Percentiles rank a stretch among this genome's conserved stretches.
Conservation (phyloP, 2,797 vertebrate genomes). For the Furcifer pardalis region DNA sequence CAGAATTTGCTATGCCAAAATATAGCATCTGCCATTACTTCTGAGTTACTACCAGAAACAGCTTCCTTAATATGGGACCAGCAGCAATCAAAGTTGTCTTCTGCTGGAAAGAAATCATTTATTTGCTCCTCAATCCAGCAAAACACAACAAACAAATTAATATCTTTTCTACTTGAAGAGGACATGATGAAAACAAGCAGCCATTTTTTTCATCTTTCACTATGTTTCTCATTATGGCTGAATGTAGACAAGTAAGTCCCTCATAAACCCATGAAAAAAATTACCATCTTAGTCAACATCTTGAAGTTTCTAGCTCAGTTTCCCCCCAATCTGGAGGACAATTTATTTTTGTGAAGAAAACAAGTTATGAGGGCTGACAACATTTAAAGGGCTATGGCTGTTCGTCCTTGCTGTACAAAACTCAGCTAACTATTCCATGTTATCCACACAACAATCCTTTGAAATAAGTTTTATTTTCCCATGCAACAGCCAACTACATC, state of each 20-base stretch:
- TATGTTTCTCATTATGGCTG: not conserved
- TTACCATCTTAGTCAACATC: not conserved
- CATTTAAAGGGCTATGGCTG: not conserved
- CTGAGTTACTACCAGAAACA: not conserved
- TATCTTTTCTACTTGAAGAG: not conserved
- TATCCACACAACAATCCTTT: not conserved
- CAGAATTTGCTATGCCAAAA: constrained; percentile 29
- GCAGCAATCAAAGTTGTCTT: not conserved
- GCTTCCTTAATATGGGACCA: not conserved
- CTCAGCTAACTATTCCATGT: not conserved
- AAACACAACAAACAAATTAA: too few species aligned
- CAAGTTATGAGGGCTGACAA: not conserved
- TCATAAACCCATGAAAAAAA: not conserved
- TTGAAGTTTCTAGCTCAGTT: too few species aligned
- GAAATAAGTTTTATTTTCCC: not conserved
- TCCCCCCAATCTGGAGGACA: not conserved
- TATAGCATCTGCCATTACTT: constrained; percentile 14
- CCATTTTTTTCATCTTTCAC: not conserved
- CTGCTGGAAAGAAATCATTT: not conserved
- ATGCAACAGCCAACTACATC: not conserved
- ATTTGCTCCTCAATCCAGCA: not conserved
- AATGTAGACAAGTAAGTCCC: not conserved
- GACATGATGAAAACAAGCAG: not conserved
- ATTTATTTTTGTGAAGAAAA: not conserved
- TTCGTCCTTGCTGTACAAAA: not conserved